Evolutionary conservation across 2,113 vertebrate species (phyloP), one percentile per base, ranked within the genome.

Genomic region (Ibidorhyncha struthersii): DNA sequence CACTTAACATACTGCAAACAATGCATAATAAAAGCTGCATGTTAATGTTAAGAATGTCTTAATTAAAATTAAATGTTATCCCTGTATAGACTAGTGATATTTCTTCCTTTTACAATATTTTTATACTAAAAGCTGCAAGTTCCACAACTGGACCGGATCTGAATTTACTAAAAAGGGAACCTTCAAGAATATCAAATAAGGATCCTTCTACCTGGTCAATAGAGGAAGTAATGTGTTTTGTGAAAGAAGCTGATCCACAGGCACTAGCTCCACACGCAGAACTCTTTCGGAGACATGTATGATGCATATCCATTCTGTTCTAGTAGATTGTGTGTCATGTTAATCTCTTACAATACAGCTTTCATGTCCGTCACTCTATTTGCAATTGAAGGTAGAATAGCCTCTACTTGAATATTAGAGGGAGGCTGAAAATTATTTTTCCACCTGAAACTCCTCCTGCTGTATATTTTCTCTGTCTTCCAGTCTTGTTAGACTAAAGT

Each of bases 191-290:
- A 41, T 93, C 95, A 85, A 98, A 90, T 90, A 99, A 98, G 94
- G 99, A 98, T 97, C 99, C 99, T 55, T 98, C 99, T 22, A 98
- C 96, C 91, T 99, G 99, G 99, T 98, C 99, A 91, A 99, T 99
- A 91, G 99, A 99, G 85, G 99, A 99, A 98, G 99, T 99, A 76
- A 99, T 99, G 98, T 98, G 97, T 97, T 99, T 99, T 94, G 98
- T 99, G 95, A 98, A 98, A 97, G 98, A 99, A 85, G 99, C 98
- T 38, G 99, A 99, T 97, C 99, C 99, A 66, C 97, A 98, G 17
- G 98, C 99, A 6, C 97, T 99, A 91, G 99, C 98, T 40, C 98
- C 99, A n/a, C 99, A 99, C 14, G 99, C 99, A 3, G 99, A 99
- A 80, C 99, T 99, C 58, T 99, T 99, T 96, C 98, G 99, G 88